Evolutionary conservation across 35 echinoderm and acorn worm species (phyloP).

Genomic region (Eucidaris tribuloides): DNA sequence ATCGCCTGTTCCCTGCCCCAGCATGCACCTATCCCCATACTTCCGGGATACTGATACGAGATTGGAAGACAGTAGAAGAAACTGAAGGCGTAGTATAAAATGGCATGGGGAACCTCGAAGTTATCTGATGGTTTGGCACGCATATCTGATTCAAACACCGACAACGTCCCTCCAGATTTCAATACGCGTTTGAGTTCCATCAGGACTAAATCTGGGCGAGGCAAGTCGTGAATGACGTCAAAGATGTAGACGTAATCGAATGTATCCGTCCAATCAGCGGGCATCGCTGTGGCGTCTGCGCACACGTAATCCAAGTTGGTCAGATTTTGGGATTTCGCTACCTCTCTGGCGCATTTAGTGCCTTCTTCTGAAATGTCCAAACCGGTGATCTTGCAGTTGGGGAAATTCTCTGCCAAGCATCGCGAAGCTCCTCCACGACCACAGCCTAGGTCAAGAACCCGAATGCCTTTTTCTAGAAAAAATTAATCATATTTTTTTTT

Average conservation of each 20-base stretch:
- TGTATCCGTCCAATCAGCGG: slow-evolving; percentile 60
- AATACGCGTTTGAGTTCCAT: slow-evolving; percentile 67
- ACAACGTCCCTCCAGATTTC: slow-evolving; percentile 61
- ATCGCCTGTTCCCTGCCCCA: slow-evolving; percentile 81
- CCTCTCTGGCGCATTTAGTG: slow-evolving; percentile 45
- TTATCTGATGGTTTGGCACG: slow-evolving; percentile 66
- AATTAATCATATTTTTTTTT: too few species aligned
- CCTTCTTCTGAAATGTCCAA: slow-evolving; percentile 77
- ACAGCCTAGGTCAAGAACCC: slow-evolving; percentile 84
- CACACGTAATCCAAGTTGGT: slow-evolving; percentile 71
- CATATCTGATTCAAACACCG: slow-evolving; percentile 75
- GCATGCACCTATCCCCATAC: slow-evolving; percentile 77
- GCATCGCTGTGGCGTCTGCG: slow-evolving; percentile 66
- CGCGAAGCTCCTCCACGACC: slow-evolving; percentile 63
- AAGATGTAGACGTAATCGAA: slow-evolving; percentile 82
- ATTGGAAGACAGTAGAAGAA: slow-evolving; percentile 94
- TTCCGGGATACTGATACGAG: slow-evolving; percentile 50
- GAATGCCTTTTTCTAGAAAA: slow-evolving; percentile 72
- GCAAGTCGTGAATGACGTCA: slow-evolving; percentile 86
- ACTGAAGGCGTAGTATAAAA: slow-evolving; percentile 82
- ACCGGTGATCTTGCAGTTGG: slow-evolving; percentile 70
- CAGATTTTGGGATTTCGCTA: slow-evolving; percentile 41
- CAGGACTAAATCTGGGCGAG: slow-evolving; percentile 59
- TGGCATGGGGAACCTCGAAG: slow-evolving; percentile 69
- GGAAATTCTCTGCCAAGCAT: slow-evolving; percentile 73